Conservation (phyloP, 30 jellyfish, hydroid and myxozoan species). For the Morbakka virulenta region DNA sequence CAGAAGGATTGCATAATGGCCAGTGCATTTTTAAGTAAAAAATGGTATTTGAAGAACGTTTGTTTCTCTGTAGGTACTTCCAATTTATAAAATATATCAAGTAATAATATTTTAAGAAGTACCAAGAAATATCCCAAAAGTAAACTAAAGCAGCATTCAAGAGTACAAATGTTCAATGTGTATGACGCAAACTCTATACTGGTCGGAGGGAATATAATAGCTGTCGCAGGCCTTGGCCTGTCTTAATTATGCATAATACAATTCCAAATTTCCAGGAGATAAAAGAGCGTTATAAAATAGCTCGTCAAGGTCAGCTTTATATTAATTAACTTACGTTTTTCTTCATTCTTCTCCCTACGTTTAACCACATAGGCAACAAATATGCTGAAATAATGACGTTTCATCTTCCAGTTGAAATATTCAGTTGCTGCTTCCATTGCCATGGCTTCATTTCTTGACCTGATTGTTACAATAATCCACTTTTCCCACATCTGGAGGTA, state of each 20-base stretch:
- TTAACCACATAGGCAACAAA: not conserved
- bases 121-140: not conserved
- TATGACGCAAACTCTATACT: no score
- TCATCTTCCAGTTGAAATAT: not conserved
- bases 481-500: conserved; percentile 6
- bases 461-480: conserved; percentile 26
- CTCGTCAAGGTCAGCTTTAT: no score
- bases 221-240: no score
- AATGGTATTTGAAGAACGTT: no score
- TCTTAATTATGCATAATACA: no score
- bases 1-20: no score
- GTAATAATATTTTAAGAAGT: not conserved
- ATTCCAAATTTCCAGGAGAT: no score
- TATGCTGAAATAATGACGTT: not conserved
- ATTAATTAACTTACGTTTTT: conserved; percentile 23
- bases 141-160: no score
- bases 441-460: conserved; percentile 1
- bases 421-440: conserved; percentile 4
- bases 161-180: no score
- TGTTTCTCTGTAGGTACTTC: not conserved
- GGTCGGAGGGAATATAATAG: no score
- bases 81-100: conserved; percentile 16
- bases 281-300: no score
- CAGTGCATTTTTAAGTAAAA: no score
- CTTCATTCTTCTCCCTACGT: conserved; percentile 22